Percentiles rank a stretch among this genome's conserved stretches.
Conservation (phyloP, 2,888 invertebrate species). For the Drosophila falleni region DNA sequence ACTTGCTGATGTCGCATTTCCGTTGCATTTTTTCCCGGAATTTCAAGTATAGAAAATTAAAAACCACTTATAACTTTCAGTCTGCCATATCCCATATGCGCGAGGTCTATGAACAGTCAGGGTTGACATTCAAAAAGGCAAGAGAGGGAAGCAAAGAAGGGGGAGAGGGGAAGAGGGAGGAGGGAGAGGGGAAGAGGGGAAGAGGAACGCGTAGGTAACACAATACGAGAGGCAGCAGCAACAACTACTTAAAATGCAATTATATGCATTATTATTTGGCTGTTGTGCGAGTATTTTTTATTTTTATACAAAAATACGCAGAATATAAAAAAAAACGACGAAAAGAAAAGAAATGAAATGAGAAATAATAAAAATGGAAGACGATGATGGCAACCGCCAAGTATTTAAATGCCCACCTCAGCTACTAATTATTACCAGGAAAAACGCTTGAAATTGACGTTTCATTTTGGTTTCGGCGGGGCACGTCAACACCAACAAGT, state of each 20-base stretch:
- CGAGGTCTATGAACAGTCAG: constrained; percentile 55
- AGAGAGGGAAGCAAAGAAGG: neutral
- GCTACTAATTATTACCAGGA: constrained; percentile 85
- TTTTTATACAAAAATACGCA: constrained; percentile 76
- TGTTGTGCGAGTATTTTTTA: constrained; percentile 60
- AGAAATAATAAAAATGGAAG: constrained; percentile 56
- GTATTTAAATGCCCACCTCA: constrained; percentile 84
- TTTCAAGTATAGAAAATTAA: constrained; percentile 72
- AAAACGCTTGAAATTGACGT: constrained; percentile 85
- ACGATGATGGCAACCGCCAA: constrained; percentile 62
- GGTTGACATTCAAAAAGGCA: constrained; percentile 50
- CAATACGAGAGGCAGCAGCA: constrained; percentile 67
- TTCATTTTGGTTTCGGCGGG: constrained; percentile 77
- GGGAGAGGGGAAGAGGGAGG: neutral
- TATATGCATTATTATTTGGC: constrained; percentile 80
- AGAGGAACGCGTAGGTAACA: constrained; percentile 59
- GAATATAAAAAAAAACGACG: constrained; percentile 60
- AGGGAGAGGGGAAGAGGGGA: neutral
- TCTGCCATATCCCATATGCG: constrained; percentile 22
- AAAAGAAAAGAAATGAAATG: constrained; percentile 12
- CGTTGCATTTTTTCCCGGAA: constrained; percentile 67
- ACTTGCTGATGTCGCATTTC: constrained; percentile 72
- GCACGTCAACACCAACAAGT: constrained; percentile 66
- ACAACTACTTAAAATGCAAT: constrained; percentile 82
- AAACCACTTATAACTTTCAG: constrained; percentile 61